Evolutionary conservation across 1,140 invertebrate species (phyloP).

Genomic region (Triops longicaudatus): DNA sequence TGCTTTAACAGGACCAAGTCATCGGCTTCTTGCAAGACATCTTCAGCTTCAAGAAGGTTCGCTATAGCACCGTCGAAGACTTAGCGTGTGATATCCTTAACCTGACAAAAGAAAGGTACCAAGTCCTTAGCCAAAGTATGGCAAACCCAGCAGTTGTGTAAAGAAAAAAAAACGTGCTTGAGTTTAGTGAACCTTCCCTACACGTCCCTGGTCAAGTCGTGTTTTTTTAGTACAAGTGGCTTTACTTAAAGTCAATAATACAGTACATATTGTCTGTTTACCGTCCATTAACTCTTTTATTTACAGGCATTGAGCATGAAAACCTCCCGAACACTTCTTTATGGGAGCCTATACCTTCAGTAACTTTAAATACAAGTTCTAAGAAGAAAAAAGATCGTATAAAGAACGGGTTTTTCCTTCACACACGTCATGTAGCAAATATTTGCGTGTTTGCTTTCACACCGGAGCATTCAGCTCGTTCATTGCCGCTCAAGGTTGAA

Average conservation of each 20-base stretch:
- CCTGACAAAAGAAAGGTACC: constrained; percentile 33
- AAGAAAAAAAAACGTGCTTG: not conserved
- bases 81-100: constrained; percentile 68
- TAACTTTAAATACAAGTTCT: not conserved
- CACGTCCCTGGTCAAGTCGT: not conserved
- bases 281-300: not conserved
- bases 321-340: not conserved
- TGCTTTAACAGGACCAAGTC: constrained; percentile 61
- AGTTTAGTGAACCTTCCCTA: not conserved
- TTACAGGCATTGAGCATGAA: not conserved
- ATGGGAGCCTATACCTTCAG: not conserved
- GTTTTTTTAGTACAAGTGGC: constrained; percentile 19
- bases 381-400: not conserved
- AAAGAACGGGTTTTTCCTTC: not conserved
- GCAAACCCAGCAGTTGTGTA: not conserved
- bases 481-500: not conserved
- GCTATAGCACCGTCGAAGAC: constrained; percentile 80
- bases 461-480: not conserved
- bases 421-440: not conserved
- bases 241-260: not conserved
- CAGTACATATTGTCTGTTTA: not conserved
- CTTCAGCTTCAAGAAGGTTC: constrained; percentile 83
- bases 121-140: constrained; percentile 16
- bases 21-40: constrained; percentile 79
- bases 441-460: not conserved